phyloP scores from a whole-genome alignment of 2,797 vertebrate species.

The Vultur gryphus region DNA sequence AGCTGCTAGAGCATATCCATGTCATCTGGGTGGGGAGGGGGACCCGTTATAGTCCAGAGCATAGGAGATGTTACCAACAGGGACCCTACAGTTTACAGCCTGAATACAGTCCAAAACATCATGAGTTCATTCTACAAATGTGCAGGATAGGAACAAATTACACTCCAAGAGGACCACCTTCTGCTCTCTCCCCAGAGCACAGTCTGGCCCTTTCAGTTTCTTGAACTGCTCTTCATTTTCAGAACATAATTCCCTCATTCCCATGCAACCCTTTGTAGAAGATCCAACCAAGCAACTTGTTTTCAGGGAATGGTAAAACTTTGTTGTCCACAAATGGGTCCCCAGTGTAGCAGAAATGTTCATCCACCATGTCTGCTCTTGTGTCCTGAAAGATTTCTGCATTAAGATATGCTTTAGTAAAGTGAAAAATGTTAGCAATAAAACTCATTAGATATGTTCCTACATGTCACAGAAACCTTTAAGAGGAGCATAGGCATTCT shows the following conservation, averaged over 20 bases:
- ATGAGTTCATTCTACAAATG: background rate
- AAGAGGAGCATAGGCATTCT: background rate
- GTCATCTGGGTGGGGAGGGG: rapidly evolving
- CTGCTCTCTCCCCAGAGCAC: background rate
- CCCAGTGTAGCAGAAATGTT: background rate
- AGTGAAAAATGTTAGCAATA: background rate
- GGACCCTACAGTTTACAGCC: background rate
- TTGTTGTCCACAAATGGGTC: background rate
- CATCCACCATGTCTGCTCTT: rapidly evolving
- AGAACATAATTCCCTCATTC: background rate
- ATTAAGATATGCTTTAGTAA: background rate
- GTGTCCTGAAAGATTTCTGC: background rate
- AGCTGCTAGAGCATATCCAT: background rate
- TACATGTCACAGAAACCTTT: background rate
- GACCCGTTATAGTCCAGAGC: rapidly evolving
- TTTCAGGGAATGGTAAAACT: background rate
- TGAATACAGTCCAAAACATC: background rate
- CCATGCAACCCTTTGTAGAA: background rate
- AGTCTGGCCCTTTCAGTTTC: background rate
- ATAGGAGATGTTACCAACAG: background rate
- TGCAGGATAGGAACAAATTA: background rate
- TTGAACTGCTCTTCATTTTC: background rate
- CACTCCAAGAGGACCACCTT: background rate
- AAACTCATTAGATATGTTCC: background rate
- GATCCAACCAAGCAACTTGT: background rate